These are phyloP conservation scores for Leucopternis melanops DNA, from an alignment of 2,113 vertebrate species.

Conservation along the genomic window DNA sequence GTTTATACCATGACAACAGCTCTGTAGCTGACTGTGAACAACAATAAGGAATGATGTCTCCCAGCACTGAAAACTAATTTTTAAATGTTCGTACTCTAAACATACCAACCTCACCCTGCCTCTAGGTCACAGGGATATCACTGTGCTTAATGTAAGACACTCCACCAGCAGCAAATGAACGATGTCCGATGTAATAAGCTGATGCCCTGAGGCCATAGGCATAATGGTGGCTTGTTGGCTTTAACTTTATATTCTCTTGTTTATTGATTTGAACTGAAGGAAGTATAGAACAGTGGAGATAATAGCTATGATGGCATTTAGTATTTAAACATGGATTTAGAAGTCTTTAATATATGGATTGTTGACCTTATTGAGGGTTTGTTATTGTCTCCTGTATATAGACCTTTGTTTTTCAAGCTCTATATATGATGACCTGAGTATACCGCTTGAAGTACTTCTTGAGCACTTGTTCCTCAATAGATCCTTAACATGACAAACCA, in stretches of 20 bases:
- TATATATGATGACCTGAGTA: not conserved
- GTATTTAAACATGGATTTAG: not conserved
- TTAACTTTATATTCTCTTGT: not conserved
- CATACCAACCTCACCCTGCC: not conserved
- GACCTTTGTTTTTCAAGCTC: not conserved
- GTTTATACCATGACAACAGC: not conserved
- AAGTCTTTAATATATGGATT: not conserved
- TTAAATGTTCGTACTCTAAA: not conserved
- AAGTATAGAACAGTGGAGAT: not conserved
- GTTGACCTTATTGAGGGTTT: not conserved
- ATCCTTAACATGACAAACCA: not conserved
- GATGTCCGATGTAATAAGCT: not conserved
- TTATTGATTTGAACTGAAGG: slow-evolving; percentile 11
- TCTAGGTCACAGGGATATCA: not conserved
- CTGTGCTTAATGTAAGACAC: not conserved
- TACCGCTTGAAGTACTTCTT: not conserved
- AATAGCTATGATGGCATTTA: not conserved
- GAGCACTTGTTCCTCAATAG: not conserved
- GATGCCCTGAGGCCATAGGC: not conserved
- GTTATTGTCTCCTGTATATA: not conserved
- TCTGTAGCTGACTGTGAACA: not conserved
- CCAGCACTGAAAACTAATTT: not conserved
- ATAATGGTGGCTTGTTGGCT: not conserved
- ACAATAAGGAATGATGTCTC: not conserved
- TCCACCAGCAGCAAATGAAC: not conserved